Evolutionary conservation across 1,140 invertebrate species (phyloP), one percentile per base, ranked within the genome.

Genomic region (Cydia pomonella): DNA sequence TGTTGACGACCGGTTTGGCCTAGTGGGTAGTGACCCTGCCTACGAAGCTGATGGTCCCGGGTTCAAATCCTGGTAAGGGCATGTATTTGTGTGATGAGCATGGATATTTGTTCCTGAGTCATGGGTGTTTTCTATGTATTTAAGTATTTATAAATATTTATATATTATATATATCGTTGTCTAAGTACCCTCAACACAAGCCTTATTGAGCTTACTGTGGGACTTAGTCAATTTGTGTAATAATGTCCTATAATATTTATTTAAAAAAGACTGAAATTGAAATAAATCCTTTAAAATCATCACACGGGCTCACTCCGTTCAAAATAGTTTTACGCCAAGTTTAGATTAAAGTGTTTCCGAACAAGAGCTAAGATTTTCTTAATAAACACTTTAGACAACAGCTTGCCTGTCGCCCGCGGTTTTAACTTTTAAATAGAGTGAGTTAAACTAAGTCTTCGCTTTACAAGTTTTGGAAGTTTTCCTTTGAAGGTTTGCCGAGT

Each of bases 371-470:
- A 33, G 29, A 33, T 69, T 69, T 69, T 18, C 29, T 33, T 69
- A 69, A 69, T 69, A 69, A 69, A 69, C 64, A 69, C 27, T 69
- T 69, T 38, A 69, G 29, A 33, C 64, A 33, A 69, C 64, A 69
- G 64, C 64, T 33, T 38, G 64, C 29, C 29, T 33, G 64, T 69
- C 64, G 64, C 29, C 63, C 27, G n/a, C 64, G 27, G 64, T 69
- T 69, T 64, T 38, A 69, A 69, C 64, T 69, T 69, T 69, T 69
- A 69, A 69, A 69, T 69, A 69, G 29, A 69, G 27, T 69, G 27
- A 69, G 64, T 69, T 69, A 33, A 69, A 69, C 64, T 69, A 69
- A 33, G 27, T 69, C 64, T n/a, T 21, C 47, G 25, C 23, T 25
- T 63, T 63, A n/a, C 63, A n/a, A 33, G 29, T 33, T 38, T 33